These are phyloP conservation scores for Hemichromis elongatus DNA, from an alignment of 2,113 vertebrate species.

Conservation along the genomic window DNA sequence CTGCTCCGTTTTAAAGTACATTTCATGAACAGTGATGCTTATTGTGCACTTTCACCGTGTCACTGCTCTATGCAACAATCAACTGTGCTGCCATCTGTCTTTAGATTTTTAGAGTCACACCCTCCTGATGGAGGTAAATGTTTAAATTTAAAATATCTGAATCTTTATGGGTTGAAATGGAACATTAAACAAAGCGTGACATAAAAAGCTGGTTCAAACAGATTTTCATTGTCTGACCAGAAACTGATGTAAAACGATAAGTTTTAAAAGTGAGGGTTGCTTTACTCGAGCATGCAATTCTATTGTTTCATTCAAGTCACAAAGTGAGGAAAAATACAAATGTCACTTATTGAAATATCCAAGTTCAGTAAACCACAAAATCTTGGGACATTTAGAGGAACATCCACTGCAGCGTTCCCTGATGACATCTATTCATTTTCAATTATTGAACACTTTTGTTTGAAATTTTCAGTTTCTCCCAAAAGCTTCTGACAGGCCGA, in stretches of 20 bases:
- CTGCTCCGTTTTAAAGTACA: not conserved
- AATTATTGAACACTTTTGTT: not conserved
- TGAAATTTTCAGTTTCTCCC: not conserved
- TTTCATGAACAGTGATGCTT: not conserved
- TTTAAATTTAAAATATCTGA: not conserved
- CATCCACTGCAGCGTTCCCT: not conserved
- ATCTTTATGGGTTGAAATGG: not conserved
- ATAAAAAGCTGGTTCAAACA: rapidly evolving
- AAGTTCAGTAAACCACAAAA: not conserved
- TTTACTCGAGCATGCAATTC: rapidly evolving
- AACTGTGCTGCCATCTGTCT: not conserved
- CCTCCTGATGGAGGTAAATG: not conserved
- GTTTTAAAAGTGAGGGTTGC: rapidly evolving
- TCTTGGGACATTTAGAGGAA: not conserved
- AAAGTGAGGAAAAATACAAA: not conserved
- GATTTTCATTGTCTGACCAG: not conserved
- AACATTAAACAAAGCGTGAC: rapidly evolving
- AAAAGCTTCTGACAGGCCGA: not conserved
- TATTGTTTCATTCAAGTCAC: rapidly evolving
- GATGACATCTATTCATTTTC: not conserved
- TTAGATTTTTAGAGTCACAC: not conserved
- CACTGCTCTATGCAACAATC: rapidly evolving
- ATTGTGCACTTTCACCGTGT: not conserved
- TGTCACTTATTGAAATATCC: rapidly evolving
- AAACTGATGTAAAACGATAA: rapidly evolving